Percentiles rank a stretch among this genome's conserved stretches.
phyloP scores from a whole-genome alignment of 2,797 vertebrate species.

The Synaphobranchus kaupii region DNA sequence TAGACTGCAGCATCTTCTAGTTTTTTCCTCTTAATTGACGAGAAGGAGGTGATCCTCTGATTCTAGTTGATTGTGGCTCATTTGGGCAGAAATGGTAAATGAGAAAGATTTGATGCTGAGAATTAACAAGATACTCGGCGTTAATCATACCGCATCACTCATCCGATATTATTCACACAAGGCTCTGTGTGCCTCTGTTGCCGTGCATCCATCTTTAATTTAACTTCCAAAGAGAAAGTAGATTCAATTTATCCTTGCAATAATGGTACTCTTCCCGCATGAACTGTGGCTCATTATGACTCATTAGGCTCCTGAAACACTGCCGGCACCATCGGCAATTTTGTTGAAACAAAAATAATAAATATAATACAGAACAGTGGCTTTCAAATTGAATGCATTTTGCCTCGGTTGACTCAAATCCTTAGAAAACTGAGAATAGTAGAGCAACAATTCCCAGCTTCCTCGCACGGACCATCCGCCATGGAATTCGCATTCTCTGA shows the following conservation, averaged over 20 bases:
- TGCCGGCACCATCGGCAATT: background rate
- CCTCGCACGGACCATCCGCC: background rate
- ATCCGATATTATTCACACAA: background rate
- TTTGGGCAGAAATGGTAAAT: background rate
- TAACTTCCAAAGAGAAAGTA: background rate
- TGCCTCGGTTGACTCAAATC: background rate
- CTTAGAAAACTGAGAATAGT: constrained; percentile 1
- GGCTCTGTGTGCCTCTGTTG: background rate
- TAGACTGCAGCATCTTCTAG: background rate
- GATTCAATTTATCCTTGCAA: background rate
- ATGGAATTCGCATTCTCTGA: background rate
- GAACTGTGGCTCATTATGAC: background rate
- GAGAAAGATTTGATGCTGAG: background rate
- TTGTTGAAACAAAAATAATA: background rate
- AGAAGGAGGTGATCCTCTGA: background rate
- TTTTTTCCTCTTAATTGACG: background rate
- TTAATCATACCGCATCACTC: background rate
- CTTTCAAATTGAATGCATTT: background rate
- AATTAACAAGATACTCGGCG: background rate
- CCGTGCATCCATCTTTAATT: background rate
- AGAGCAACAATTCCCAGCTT: background rate
- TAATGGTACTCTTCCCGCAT: background rate
- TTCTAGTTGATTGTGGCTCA: background rate
- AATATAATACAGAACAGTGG: background rate
- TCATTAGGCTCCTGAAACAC: background rate